Conservation (phyloP, 2,113 vertebrate species). For the Elachura formosa region DNA sequence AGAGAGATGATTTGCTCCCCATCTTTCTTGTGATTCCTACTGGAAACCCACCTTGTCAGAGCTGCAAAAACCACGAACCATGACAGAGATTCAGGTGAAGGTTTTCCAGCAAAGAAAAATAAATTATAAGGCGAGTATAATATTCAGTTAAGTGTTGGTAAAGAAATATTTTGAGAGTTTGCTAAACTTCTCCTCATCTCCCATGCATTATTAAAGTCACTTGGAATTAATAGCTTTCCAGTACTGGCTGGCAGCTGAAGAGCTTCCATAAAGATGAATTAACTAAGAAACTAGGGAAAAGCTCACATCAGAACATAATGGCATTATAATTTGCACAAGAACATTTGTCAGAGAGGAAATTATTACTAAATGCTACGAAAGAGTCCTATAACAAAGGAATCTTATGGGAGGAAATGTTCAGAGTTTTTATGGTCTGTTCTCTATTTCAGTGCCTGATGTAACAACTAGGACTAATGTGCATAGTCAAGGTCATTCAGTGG, state of each 20-base stretch:
- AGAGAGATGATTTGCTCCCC: accelerated
- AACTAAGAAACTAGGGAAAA: conserved; percentile 28
- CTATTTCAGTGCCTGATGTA: conserved; percentile 57
- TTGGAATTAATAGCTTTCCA: conserved; percentile 35
- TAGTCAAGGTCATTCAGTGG: conserved; percentile 39
- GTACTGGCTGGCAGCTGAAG: conserved; percentile 24
- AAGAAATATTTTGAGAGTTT: conserved; percentile 1
- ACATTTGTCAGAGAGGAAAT: conserved; percentile 62
- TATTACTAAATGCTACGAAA: conserved; percentile 58
- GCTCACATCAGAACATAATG: conserved; percentile 37
- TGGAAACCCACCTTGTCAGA: background rate
- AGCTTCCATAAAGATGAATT: conserved; percentile 37
- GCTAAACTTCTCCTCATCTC: conserved; percentile 3
- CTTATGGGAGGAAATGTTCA: conserved; percentile 63
- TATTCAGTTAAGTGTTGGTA: background rate
- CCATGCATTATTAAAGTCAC: conserved; percentile 5
- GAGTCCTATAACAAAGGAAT: conserved; percentile 54
- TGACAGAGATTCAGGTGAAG: background rate
- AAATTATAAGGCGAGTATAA: background rate
- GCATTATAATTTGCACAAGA: conserved; percentile 56
- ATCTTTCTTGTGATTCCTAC: background rate
- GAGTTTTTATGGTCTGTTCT: conserved; percentile 60
- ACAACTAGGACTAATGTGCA: conserved; percentile 37
- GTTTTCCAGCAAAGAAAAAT: background rate
- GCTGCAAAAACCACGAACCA: background rate